Conservation (phyloP, 2,888 invertebrate species). For the Stramonita haemastoma region DNA sequence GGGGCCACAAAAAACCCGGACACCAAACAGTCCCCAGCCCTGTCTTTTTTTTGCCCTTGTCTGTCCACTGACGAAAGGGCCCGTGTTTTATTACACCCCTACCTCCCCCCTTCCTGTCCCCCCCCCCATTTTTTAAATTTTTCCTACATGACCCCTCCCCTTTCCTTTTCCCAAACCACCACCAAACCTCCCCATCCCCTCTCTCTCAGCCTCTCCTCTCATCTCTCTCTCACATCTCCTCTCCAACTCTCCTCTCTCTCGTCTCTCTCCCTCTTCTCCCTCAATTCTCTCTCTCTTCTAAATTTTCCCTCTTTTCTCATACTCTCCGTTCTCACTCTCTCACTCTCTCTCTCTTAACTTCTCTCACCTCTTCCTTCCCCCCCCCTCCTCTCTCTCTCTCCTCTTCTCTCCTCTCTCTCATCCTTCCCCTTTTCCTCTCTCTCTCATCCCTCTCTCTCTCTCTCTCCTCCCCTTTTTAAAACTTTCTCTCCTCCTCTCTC, state of each 20-base stretch:
- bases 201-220: background rate
- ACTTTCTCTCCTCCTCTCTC: too few relatives aligned
- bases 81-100: background rate
- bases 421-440: background rate
- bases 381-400: background rate
- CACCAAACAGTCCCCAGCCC: too few relatives aligned
- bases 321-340: background rate
- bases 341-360: background rate
- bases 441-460: constrained; percentile 14
- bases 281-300: background rate
- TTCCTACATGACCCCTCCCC: background rate
- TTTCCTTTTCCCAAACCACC: background rate
- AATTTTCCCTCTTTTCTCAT: background rate
- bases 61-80: too few relatives aligned
- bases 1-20: background rate
- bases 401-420: background rate
- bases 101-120: background rate
- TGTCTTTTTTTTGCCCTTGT: background rate
- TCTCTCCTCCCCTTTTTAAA: too few relatives aligned
- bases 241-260: background rate
- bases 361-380: background rate
- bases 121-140: background rate
- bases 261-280: background rate
- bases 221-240: constrained; percentile 17
- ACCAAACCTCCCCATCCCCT: background rate